Percentiles rank a stretch among this genome's conserved stretches.
Evolutionary conservation across 92 coral and sea anemone species (phyloP).

Genomic region (Plumapathes pennacea): DNA sequence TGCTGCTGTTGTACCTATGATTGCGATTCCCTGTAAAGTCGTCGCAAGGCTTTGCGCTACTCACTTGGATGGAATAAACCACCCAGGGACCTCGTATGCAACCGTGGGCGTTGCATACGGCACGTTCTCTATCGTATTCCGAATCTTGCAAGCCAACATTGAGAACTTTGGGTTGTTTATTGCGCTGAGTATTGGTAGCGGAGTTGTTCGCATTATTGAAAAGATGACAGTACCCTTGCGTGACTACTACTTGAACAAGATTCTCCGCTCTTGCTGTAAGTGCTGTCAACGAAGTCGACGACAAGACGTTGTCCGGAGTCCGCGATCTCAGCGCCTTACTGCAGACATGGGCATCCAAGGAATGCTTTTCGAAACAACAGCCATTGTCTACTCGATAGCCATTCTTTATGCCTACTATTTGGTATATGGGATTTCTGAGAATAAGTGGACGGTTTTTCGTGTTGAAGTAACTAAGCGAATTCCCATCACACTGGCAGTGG

Average conservation of each 20-base stretch:
- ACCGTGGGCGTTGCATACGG: slow-evolving; percentile 15
- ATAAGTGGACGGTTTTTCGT: slow-evolving; percentile 11
- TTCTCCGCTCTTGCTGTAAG: not conserved
- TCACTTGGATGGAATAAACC: slow-evolving; percentile 9
- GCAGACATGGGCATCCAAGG: slow-evolving; percentile 39
- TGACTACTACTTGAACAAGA: not conserved
- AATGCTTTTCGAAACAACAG: slow-evolving; percentile 12
- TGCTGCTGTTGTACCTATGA: not conserved
- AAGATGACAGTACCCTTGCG: not conserved
- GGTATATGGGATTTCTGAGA: slow-evolving; percentile 18
- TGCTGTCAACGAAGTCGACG: too few relatives aligned
- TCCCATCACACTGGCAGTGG: slow-evolving; percentile 37
- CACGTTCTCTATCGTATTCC: not conserved
- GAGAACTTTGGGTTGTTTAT: slow-evolving; percentile 8
- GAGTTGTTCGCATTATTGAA: slow-evolving; percentile 6
- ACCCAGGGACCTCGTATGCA: slow-evolving; percentile 15
- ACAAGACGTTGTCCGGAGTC: too few relatives aligned
- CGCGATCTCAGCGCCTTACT: slow-evolving; percentile 29
- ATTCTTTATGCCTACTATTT: slow-evolving; percentile 31
- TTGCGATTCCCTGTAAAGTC: slow-evolving; percentile 4
- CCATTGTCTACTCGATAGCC: slow-evolving; percentile 25
- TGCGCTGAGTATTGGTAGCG: slow-evolving; percentile 11
- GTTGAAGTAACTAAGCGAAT: slow-evolving; percentile 29
- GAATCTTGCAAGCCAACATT: slow-evolving; percentile 32
- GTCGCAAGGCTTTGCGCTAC: slow-evolving; percentile 2